Conservation (phyloP, 2,797 vertebrate genomes). For the Crypturellus tataupa region DNA sequence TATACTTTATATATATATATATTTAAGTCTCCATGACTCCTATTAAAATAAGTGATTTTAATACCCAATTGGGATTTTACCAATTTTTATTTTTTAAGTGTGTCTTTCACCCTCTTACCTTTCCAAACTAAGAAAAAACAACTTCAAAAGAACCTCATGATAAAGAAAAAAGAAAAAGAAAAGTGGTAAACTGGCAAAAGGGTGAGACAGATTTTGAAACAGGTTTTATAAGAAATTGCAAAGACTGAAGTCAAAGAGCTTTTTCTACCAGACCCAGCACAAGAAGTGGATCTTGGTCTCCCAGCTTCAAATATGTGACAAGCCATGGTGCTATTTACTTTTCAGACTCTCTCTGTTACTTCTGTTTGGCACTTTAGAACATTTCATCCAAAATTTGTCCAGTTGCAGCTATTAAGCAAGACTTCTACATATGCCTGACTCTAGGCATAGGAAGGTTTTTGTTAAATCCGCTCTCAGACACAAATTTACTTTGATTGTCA, state of each 20-base stretch:
- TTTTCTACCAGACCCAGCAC: background rate
- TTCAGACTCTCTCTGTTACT: background rate
- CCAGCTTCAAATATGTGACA: background rate
- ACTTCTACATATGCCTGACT: background rate
- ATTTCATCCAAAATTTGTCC: background rate
- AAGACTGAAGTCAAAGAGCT: background rate
- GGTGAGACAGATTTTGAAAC: background rate
- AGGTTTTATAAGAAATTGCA: background rate
- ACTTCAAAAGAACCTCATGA: background rate
- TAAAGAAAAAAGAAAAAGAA: background rate
- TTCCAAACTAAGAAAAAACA: background rate
- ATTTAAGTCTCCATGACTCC: background rate
- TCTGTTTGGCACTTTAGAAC: fast-evolving
- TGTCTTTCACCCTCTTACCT: background rate
- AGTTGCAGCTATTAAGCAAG: background rate
- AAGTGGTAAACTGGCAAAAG: background rate
- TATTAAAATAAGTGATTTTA: background rate
- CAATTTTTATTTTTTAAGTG: background rate
- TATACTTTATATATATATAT: no score
- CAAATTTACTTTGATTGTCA: background rate
- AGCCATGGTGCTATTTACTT: background rate
- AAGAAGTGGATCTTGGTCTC: background rate
- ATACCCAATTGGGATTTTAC: no score
- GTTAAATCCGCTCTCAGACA: background rate
- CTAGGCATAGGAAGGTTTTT: background rate